Base-by-base conservation (phyloP, 2,113 vertebrate species). In the Limnothrissa miodon region DNA sequence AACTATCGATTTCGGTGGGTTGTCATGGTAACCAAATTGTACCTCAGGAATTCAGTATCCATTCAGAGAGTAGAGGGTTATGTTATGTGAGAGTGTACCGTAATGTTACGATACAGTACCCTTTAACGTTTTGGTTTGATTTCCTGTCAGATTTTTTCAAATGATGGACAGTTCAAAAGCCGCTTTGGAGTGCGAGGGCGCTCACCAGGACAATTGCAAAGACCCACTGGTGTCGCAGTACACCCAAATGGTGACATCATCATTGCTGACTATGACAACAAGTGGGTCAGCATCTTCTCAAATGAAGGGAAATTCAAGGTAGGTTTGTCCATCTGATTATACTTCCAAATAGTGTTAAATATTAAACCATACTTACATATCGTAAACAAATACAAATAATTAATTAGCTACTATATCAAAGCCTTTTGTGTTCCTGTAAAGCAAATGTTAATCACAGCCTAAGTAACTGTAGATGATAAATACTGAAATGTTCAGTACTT, bases 271-370 rank as follows among this genome's bases (percentile, higher is more conserved):
- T 99, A 99, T 5, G 98, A 99, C 90, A 99, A 99, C 90, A 99
- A 99, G 86, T 99, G 98, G 98, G 96, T 99, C 92, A 99, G 98
- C 97, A 97, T 99, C 90, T 99, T 99, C 90, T 98, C 97, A 51
- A 94, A 94, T 0, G 97, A 99, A 78, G 98, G 98, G 62, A 99
- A 99, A 90, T 99, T 99, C 91, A 99, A 99, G 96, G 98, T 99
- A 91, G 15, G 86, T 44, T 83, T 45, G 29, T 19, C 25, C 5
- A 21, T 2, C 21, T 59, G 19, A 33, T 51, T 17, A 80, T 11
- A 45, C 39, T 2, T 81, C 51, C 19, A 56, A 56, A 56, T 23
- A 4, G 45, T 0, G 19, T 46, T n/a, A 13, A 13, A 10, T 82
- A 13, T 13, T 80, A n/a, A n/a, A n/a, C n/a, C n/a, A n/a, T n/a